Percentiles rank a stretch among this genome's conserved stretches.
These are phyloP conservation scores for Pitangus sulphuratus DNA, from an alignment of 2,797 vertebrate species.

Conservation along the genomic window DNA sequence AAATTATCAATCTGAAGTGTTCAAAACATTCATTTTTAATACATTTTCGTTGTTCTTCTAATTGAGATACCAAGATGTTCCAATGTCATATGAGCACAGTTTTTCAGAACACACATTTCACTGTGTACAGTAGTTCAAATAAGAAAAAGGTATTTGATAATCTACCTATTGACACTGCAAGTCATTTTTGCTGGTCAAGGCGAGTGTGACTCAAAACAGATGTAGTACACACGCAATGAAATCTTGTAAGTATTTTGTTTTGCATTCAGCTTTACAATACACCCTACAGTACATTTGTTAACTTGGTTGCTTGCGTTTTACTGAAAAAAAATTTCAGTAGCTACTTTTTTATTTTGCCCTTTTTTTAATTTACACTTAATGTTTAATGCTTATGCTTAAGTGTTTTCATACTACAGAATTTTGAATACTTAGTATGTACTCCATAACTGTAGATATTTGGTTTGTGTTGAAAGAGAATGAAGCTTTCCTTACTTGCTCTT, in stretches of 20 bases:
- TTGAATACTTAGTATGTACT: background rate
- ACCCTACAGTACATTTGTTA: background rate
- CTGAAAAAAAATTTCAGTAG: background rate
- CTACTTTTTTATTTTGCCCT: background rate
- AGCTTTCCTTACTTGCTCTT: constrained; percentile 78
- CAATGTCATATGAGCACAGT: background rate
- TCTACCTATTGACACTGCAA: background rate
- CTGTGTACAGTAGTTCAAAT: rapidly evolving
- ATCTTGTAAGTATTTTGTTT: background rate
- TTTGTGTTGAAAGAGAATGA: background rate
- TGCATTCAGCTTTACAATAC: background rate
- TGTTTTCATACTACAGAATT: background rate
- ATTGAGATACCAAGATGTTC: background rate
- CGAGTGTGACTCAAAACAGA: background rate
- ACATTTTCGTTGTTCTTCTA: background rate
- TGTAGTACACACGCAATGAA: rapidly evolving
- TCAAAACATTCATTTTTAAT: background rate
- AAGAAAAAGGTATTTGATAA: background rate
- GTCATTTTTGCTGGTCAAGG: background rate
- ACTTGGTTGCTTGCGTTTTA: background rate
- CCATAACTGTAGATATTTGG: background rate
- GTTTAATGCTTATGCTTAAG: background rate
- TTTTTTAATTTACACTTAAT: background rate
- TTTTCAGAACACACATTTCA: background rate
- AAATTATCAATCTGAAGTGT: background rate